phyloP scores from a whole-genome alignment of 1,140 invertebrate genomes.

The Megalonaias nervosa region DNA sequence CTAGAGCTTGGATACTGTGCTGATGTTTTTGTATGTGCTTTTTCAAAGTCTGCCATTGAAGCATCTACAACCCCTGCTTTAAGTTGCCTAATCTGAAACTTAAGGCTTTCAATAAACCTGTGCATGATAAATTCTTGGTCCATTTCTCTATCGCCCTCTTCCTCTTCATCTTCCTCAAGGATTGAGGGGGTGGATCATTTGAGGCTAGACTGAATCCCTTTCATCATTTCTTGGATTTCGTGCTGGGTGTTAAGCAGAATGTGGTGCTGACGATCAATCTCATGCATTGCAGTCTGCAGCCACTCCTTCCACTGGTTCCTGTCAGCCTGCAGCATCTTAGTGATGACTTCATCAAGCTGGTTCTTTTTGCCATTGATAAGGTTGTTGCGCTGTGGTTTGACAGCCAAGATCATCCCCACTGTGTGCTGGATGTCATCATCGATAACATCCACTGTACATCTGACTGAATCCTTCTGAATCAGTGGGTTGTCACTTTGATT shows the following conservation, averaged over 20 bases:
- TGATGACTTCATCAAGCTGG: slow-evolving; percentile 19
- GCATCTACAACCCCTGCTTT: slow-evolving; percentile 16
- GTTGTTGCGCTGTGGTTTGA: slow-evolving; percentile 12
- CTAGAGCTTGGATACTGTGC: slow-evolving; percentile 16
- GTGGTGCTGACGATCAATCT: slow-evolving; percentile 44
- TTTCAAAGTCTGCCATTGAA: slow-evolving; percentile 21
- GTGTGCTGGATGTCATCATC: slow-evolving; percentile 46
- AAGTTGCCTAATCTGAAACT: slow-evolving; percentile 31
- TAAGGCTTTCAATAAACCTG: slow-evolving; percentile 22
- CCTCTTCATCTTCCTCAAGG: slow-evolving; percentile 23
- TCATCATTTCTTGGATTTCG: slow-evolving; percentile 31
- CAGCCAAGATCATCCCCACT: slow-evolving; percentile 30
- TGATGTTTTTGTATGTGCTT: slow-evolving; percentile 14
- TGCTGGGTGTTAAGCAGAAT: slow-evolving; percentile 31
- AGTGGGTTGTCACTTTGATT: too few relatives aligned
- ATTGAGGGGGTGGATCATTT: neutral
- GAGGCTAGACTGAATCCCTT: neutral
- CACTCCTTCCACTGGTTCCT: slow-evolving; percentile 49
- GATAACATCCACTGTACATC: slow-evolving; percentile 6
- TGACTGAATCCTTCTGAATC: too few relatives aligned
- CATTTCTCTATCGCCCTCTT: slow-evolving; percentile 8
- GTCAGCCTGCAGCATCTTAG: slow-evolving; percentile 40
- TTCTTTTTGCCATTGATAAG: slow-evolving; percentile 2
- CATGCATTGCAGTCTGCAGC: slow-evolving; percentile 41
- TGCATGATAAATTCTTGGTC: slow-evolving; percentile 17